Base-by-base conservation (phyloP, 2,888 invertebrate species). In the Sesia apiformis region DNA sequence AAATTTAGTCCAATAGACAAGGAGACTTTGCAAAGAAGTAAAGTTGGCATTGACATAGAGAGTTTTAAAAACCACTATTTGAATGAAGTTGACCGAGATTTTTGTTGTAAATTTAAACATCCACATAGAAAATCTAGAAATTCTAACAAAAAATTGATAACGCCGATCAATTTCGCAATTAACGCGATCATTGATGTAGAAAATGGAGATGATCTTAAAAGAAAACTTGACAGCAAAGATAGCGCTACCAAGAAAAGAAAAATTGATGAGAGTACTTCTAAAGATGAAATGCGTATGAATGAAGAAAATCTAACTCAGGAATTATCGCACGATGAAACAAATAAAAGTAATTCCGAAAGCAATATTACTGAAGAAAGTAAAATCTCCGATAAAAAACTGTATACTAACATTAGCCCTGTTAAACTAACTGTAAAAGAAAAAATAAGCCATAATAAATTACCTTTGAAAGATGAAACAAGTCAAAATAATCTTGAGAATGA, bases 11-110 rank as follows among this genome's bases (percentile, higher is more conserved):
- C 76, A 0, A 53, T 61, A 3, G 68, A 78, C 4, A 76, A 79
- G 53, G 76, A 78, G 0, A 62, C 58, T 0, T 50, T 74, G 0
- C 60, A 72, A 0, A 59, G 62, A 0, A 62, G 64, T 0, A 67
- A 73, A 4, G 50, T 77, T 0, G 72, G 74, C 52, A 75, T 86
- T 0, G 83, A 84, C 43, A 39, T 84, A 1, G 86, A 86, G 7
- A 76, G 65, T 3, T 87, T 87, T 40, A 82, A 87, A 58, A 75
- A 74, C 51, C 74, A 71, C 1, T 84, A 86, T 54, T 55, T 87
- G 0, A 75, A 65, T 0, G 87, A 86, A 59, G 76, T 84, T 0
- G 72, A 69, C 0, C 60, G 71, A 3, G 59, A 63, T 1, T 64
- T 60, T 5, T 61, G 61, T 55, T 64, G 68, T 50, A 60, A 38